Base-by-base conservation (phyloP, 1,140 invertebrate species). In the Drosophila lacertosa region DNA sequence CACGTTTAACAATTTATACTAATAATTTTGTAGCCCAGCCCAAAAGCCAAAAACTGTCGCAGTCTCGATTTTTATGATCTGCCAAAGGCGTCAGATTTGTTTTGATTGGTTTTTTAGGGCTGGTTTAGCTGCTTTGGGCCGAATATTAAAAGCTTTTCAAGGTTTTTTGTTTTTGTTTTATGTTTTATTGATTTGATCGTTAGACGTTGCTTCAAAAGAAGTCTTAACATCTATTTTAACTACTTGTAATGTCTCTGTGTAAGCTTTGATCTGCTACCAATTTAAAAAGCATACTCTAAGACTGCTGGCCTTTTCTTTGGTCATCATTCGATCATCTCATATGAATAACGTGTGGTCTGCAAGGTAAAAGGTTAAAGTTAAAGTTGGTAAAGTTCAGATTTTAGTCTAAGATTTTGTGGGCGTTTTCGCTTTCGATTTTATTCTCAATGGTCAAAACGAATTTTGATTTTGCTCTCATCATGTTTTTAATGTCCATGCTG, bases 341-440 rank as follows among this genome's bases (percentile, higher is more conserved):
- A 7, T 29, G 26, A 29, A 5, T 7, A 29, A 9, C 9, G 26
- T 29, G 2, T 9, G 7, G 7, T 24, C 2, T 15, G 48, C 48
- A 51, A 51, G 48, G 32, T 37, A 15, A 51, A n/a, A 47, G 71
- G 77, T 80, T 71, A 48, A 59, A 70, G 42, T 47, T 39, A n/a
- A 6, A 6, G 6, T 35, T 15, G n/a, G 7, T 26, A 11, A 53
- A 47, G 48, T 63, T 53, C 39, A 51, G 33, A 48, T 16, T 53
- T 26, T 4, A 37, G 6, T 13, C 45, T 26, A 7, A 29, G n/a
- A 16, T 4, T 37, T 59, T 58, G 35, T 40, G 53, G 78, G 67
- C 73, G 77, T 76, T 40, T 2, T 22, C 45, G 50, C 42, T 70
- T 74, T 67, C 65, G 24, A 83, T 83, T 63, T 72, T 35, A 65